Evolutionary conservation across 2,113 vertebrate genomes (phyloP), one percentile per base, ranked within the genome.

Genomic region (Elaphurus davidianus): DNA sequence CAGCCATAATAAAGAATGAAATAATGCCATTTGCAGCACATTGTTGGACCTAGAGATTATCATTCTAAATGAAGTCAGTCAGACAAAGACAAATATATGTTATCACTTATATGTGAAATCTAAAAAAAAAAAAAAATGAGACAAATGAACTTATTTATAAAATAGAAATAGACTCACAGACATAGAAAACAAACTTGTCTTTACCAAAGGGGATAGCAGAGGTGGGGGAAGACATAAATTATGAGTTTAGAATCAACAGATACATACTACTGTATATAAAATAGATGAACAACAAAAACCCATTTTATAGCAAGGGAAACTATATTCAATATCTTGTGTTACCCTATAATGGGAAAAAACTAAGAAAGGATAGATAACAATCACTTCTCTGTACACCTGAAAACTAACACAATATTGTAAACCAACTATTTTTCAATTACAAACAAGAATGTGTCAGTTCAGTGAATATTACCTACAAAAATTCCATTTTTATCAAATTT

Each of bases 401-500:
- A 40, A 52, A 79, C 76, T 19, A 79, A 82, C 50, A n/a, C 79
- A 54, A 14, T n/a, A 54, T 82, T n/a, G 50, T 82, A 82, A 82
- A 36, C 50, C 79, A 82, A 54, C 50, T 36, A 36, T 54, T n/a
- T 52, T 82, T 82, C 19, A 54, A 4, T 82, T 82, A 14, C 11
- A 82, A 82, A 82, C 21, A 82, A 23, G 19, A 78, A 45, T 86
- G 6, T 43, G 5, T 74, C 47, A 45, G 6, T 92, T 90, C 78
- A 74, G 23, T 83, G 84, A 98, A 88, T 59, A 55, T 71, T 96
- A 5, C 4, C 74, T 92, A 98, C 55, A 97, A 97, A 98, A 95
- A 52, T 15, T 96, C 50, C 82, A 71, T 94, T 98, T 98, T 93
- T 98, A 57, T 84, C 93, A 92, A 97, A 87, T 78, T 88, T 96